Evolutionary conservation across 1,140 invertebrate species (phyloP).

Genomic region (Brachionus asplanchnoidis): DNA sequence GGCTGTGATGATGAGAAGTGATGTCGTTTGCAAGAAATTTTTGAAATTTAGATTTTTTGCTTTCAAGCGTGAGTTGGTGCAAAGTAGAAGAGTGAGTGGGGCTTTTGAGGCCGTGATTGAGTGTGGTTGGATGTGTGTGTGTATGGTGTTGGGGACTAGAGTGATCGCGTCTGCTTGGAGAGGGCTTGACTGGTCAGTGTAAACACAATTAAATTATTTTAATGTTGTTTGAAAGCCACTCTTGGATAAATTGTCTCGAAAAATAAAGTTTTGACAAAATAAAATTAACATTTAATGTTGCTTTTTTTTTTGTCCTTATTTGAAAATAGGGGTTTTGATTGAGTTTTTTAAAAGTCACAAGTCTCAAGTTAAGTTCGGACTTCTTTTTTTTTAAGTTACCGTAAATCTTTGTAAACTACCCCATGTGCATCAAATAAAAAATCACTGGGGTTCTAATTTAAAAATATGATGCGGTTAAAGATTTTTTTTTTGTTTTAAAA

Average conservation of each 20-base stretch:
- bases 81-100: background rate
- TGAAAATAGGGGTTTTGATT: no score
- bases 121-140: background rate
- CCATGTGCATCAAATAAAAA: no score
- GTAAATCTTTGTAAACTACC: no score
- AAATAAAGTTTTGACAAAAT: background rate
- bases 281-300: background rate
- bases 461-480: no score
- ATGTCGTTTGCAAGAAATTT: constrained; percentile 16
- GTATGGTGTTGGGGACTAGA: background rate
- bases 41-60: background rate
- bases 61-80: constrained; percentile 23
- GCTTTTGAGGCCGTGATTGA: background rate
- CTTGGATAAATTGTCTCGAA: background rate
- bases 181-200: background rate
- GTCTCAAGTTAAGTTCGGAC: no score
- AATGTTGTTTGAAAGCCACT: background rate
- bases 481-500: no score
- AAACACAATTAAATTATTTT: background rate
- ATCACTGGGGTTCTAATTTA: no score
- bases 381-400: no score
- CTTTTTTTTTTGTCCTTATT: background rate
- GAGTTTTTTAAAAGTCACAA: no score
- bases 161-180: background rate
- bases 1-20: background rate